Evolutionary conservation across 2,888 invertebrate species (phyloP).

Genomic region (Ormyrus thymus): DNA sequence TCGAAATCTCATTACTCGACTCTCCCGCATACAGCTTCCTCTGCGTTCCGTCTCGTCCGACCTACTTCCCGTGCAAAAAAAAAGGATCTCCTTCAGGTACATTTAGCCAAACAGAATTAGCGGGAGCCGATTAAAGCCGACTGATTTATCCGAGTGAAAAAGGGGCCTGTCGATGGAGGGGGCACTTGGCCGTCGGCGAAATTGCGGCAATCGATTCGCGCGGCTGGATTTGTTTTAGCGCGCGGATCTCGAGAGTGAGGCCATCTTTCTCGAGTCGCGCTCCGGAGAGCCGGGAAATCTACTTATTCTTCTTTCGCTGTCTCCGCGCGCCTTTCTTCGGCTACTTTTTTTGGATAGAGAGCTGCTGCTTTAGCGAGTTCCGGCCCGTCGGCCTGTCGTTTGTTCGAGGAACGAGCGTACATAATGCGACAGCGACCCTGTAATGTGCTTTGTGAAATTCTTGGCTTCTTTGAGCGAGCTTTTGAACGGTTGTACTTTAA

Average conservation of each 20-base stretch:
- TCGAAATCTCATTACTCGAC: no score
- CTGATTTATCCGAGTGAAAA: conserved; percentile 30
- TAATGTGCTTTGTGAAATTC: neutral
- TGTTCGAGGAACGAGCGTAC: no score
- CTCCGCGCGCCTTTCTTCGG: no score
- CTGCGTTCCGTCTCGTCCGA: neutral
- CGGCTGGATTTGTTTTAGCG: conserved; percentile 28
- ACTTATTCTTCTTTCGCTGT: no score
- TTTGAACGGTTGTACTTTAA: no score
- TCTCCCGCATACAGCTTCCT: neutral
- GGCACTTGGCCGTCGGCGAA: conserved; percentile 1
- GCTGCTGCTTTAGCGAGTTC: no score
- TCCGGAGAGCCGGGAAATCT: no score
- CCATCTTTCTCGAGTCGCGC: conserved; percentile 7
- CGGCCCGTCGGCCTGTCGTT: no score
- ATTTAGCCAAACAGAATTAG: conserved; percentile 28
- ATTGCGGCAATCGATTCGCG: conserved; percentile 37
- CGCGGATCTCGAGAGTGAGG: neutral
- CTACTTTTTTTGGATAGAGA: no score
- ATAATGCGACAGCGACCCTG: neutral
- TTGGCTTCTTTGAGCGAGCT: no score
- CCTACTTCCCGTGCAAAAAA: neutral
- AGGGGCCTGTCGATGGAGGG: neutral
- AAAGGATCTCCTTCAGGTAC: conserved; percentile 5
- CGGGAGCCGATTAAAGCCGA: conserved; percentile 17